Conservation (phyloP, 2,797 vertebrate species). For the Setipinna tenuifilis region DNA sequence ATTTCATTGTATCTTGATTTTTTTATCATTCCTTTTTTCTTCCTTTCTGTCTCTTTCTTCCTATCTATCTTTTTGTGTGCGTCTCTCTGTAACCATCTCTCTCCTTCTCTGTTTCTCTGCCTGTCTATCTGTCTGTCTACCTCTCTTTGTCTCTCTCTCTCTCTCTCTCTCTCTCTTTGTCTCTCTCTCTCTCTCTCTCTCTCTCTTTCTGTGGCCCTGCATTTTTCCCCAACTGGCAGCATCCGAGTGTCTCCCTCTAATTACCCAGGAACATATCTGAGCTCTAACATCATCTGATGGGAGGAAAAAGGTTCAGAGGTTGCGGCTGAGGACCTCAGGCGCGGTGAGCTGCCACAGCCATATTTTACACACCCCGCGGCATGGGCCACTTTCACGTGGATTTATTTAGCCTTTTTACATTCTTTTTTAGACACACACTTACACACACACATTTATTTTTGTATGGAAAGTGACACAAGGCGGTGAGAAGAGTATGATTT, state of each 20-base stretch:
- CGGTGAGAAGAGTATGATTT: slow-evolving; percentile 7
- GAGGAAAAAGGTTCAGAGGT: slow-evolving; percentile 17
- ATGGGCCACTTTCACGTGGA: slow-evolving; percentile 1
- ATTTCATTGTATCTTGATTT: too few species aligned
- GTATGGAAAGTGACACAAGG: slow-evolving; percentile 13
- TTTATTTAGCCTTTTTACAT: slow-evolving; percentile 19
- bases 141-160: neutral
- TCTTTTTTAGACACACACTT: neutral
- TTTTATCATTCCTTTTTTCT: too few species aligned
- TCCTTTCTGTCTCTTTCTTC: neutral
- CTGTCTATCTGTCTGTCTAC: too few species aligned
- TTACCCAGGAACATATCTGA: slow-evolving; percentile 26
- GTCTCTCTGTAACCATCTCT: neutral
- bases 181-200: neutral
- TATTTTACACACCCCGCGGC: slow-evolving; percentile 22
- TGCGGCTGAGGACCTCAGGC: slow-evolving; percentile 10
- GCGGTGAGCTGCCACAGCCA: slow-evolving; percentile 16
- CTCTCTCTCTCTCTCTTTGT: neutral
- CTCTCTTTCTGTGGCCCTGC: neutral
- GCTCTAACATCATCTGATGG: slow-evolving; percentile 22
- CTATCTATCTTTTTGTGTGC: neutral
- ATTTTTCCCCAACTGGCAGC: neutral
- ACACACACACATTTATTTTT: neutral
- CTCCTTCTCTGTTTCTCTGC: too few species aligned
- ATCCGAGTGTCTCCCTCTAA: slow-evolving; percentile 6